Conservation (phyloP, 2,113 vertebrate genomes). For the Microtus montanus region DNA sequence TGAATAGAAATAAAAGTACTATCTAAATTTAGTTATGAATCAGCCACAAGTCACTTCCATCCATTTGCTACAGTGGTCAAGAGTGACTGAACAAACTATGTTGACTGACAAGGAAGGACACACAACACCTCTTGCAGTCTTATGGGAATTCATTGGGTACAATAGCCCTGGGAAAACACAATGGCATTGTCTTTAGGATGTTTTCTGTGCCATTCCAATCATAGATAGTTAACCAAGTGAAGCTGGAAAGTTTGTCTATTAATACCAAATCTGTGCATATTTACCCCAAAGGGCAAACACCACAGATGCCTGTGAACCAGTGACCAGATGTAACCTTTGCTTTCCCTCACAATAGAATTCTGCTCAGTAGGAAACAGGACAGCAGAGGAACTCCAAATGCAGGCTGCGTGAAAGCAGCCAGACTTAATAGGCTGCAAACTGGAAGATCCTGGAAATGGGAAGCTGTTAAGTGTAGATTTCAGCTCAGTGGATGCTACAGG, state of each 20-base stretch:
- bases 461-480: neutral
- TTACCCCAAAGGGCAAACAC: neutral
- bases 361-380: neutral
- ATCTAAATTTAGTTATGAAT: neutral
- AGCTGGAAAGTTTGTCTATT: constrained; percentile 10
- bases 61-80: neutral
- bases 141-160: fast-evolving
- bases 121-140: neutral
- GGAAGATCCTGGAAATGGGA: neutral
- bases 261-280: neutral
- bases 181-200: neutral
- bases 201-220: neutral
- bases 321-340: neutral
- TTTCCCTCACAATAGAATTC: neutral
- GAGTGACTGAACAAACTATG: neutral
- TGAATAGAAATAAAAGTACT: constrained; percentile 24
- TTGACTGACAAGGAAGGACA: neutral
- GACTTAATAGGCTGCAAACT: neutral
- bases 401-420: neutral
- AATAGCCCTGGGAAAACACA: neutral
- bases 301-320: neutral
- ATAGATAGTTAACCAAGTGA: neutral
- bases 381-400: neutral
- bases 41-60: neutral
- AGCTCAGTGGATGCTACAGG: neutral